Percentiles rank a stretch among this genome's conserved stretches.
phyloP scores from a whole-genome alignment of 2,888 invertebrate species.

The Heliconius erato region DNA sequence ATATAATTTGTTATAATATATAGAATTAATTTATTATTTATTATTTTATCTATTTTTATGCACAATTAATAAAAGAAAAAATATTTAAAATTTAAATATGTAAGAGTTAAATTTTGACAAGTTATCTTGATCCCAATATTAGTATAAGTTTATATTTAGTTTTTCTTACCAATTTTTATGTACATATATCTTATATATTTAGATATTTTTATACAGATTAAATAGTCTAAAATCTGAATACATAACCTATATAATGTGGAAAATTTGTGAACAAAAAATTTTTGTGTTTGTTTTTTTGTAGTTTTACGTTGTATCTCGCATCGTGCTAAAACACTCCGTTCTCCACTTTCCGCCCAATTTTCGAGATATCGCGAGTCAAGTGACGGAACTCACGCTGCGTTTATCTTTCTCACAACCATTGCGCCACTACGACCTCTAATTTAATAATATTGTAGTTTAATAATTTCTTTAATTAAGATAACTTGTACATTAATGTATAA shows the following conservation, averaged over 20 bases:
- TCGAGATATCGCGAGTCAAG: background rate
- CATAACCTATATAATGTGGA: background rate
- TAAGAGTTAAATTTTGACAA: background rate
- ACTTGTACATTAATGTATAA: background rate
- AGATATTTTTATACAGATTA: background rate
- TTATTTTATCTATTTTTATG: background rate
- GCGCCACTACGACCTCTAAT: background rate
- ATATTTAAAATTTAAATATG: conserved; percentile 3
- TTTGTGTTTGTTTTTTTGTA: too few species aligned
- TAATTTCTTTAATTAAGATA: background rate
- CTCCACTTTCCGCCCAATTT: background rate
- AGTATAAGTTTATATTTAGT: background rate
- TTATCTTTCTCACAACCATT: background rate
- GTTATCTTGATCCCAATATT: conserved; percentile 2
- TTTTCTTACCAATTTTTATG: background rate
- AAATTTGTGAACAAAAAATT: background rate
- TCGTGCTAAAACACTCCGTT: background rate
- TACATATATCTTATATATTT: background rate
- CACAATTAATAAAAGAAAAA: background rate
- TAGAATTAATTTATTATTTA: background rate
- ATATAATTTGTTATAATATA: background rate
- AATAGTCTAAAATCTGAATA: background rate
- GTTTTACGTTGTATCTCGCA: too few species aligned
- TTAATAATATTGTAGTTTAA: background rate
- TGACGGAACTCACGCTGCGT: background rate